Base-by-base conservation (phyloP, 2,888 invertebrate genomes). In the Melitaea athalia region DNA sequence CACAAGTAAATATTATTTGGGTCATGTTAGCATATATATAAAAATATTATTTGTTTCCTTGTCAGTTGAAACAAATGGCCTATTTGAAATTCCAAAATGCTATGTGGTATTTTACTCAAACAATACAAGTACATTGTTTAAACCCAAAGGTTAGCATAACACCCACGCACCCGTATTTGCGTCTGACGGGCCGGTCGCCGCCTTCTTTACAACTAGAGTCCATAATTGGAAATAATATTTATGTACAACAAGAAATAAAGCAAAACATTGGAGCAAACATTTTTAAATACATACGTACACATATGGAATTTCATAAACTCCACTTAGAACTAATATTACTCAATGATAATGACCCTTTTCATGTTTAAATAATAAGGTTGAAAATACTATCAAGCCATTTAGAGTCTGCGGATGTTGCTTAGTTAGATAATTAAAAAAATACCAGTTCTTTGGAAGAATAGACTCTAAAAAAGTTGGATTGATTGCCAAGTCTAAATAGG, bases 131-230 rank as follows among this genome's bases (percentile, higher is more conserved):
- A 33, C 12, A 53, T 6, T 31, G 53, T 24, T 31, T 31, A 31
- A 53, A 14, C 31, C 33, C 65, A 43, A n/a, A 62, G 61, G 61
- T 49, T 47, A 43, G 60, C 45, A 42, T 17, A 24, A 45, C 53
- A 45, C 65, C 65, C 31, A 66, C 65, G 65, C 65, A 53, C 4
- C 59, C n/a, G 15, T 42, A 38, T 31, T 33, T 31, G 42, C 47
- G 45, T 60, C 59, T 52, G 52, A 60, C 65, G 60, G 60, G 52
- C 45, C 33, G 52, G 64, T 64, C 52, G 60, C 60, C 65, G 59
- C 65, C 60, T 66, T 10, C 31, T 31, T 24, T 24, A 12, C 17
- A 33, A 12, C 33, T 66, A 60, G 60, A 14, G 52, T 60, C 31
- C 17, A 43, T 33, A 53, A 31, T 3, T 14, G 5, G 11, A n/a